Evolutionary conservation across 2,888 invertebrate species (phyloP).

Genomic region (Phortica magna): DNA sequence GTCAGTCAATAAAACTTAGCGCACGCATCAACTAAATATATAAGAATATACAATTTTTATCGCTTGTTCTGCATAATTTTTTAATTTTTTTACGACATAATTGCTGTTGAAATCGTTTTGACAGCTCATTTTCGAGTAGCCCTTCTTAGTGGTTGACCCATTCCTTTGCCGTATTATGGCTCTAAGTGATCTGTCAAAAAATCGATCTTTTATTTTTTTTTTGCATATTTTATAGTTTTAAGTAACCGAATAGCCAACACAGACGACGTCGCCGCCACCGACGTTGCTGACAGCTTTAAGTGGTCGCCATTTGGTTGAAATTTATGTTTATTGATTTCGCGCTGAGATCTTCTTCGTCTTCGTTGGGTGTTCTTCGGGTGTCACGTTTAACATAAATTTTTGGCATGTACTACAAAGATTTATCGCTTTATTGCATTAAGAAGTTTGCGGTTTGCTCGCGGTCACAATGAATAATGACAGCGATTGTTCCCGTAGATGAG

Average conservation of each 20-base stretch:
- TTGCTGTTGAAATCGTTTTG: constrained; percentile 9
- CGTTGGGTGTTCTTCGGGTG: constrained; percentile 52
- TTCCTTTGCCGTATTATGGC: constrained; percentile 39
- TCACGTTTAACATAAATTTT: constrained; percentile 41
- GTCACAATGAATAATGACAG: background rate
- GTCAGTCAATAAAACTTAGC: too few relatives aligned
- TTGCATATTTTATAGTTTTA: constrained; percentile 8
- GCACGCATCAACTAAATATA: background rate
- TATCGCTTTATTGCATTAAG: constrained; percentile 50
- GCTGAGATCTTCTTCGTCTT: background rate
- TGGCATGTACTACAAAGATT: constrained; percentile 41
- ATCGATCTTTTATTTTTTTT: constrained; percentile 14
- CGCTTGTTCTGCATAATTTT: constrained; percentile 53
- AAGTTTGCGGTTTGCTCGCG: background rate
- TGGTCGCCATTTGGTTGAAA: constrained; percentile 44
- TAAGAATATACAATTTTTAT: constrained; percentile 6
- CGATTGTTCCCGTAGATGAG: background rate
- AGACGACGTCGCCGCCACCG: constrained; percentile 1
- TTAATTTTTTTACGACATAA: constrained; percentile 24
- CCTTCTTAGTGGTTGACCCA: constrained; percentile 55
- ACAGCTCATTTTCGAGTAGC: constrained; percentile 2
- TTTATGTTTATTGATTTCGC: constrained; percentile 59
- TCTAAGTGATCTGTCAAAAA: constrained; percentile 61
- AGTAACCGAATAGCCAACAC: background rate
- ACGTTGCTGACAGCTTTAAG: constrained; percentile 51